These are phyloP conservation scores for Forficula auricularia DNA, from an alignment of 1,140 invertebrate species.

Conservation along the genomic window DNA sequence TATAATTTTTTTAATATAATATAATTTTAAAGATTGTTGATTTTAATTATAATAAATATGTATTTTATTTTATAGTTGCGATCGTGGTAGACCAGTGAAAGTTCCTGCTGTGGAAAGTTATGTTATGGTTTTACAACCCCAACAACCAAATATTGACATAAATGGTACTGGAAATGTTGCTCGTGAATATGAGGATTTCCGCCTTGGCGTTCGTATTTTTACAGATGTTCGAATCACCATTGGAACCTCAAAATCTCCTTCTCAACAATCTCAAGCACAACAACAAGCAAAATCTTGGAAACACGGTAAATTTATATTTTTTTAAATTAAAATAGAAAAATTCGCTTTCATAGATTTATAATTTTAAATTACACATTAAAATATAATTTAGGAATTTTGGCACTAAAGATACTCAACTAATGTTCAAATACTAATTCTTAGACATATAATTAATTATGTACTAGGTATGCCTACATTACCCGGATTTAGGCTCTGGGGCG, in stretches of 20 bases:
- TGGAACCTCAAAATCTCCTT: constrained; percentile 21
- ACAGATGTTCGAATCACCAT: constrained; percentile 57
- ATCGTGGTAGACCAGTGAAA: constrained; percentile 48
- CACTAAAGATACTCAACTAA: too few species aligned
- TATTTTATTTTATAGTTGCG: constrained; percentile 32
- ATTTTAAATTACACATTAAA: too few species aligned
- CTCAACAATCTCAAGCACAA: constrained; percentile 13
- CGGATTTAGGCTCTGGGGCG: too few species aligned
- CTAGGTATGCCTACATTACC: too few species aligned
- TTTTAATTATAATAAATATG: neutral
- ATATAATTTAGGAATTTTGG: too few species aligned
- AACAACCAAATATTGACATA: constrained; percentile 65
- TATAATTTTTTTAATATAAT: neutral
- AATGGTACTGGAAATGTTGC: constrained; percentile 67
- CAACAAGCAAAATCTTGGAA: constrained; percentile 21
- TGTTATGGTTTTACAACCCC: constrained; percentile 70
- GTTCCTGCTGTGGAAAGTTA: constrained; percentile 62
- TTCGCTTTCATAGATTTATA: too few species aligned
- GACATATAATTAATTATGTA: too few species aligned
- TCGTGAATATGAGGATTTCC: constrained; percentile 69
- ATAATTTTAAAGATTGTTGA: constrained; percentile 4
- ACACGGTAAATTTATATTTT: constrained; percentile 19
- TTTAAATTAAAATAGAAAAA: too few species aligned
- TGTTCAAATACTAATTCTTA: too few species aligned
- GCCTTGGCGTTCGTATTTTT: constrained; percentile 66